A percentile compares a stretch with the other conserved stretches of the same genome.
phyloP scores from a whole-genome alignment of 2,888 invertebrate species.

The Drosophila eohydei region DNA sequence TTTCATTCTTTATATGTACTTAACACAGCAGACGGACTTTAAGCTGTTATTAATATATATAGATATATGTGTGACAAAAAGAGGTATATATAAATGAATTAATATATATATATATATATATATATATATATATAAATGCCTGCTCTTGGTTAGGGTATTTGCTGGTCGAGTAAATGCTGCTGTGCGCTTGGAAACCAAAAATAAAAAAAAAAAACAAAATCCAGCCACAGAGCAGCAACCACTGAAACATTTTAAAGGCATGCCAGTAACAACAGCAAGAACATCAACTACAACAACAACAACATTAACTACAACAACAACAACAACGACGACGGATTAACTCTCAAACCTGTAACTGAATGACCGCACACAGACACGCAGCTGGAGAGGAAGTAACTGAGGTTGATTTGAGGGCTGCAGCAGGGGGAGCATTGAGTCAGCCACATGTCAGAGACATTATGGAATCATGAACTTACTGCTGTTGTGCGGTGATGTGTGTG shows the following conservation, averaged over 20 bases:
- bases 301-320: constrained; percentile 22
- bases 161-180: neutral
- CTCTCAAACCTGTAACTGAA: constrained; percentile 64
- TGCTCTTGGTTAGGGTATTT: neutral
- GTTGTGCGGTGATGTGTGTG: constrained; percentile 41
- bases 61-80: neutral
- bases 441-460: constrained; percentile 74
- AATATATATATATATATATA: neutral
- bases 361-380: constrained; percentile 56
- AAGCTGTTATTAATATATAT: constrained; percentile 5
- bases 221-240: constrained; percentile 54
- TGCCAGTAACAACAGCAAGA: constrained; percentile 36
- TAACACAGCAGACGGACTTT: constrained; percentile 1
- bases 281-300: constrained; percentile 14
- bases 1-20: constrained; percentile 8
- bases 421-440: constrained; percentile 3
- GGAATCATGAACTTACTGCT: constrained; percentile 68
- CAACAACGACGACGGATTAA: constrained; percentile 51
- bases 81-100: too few relatives aligned
- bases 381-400: constrained; percentile 8
- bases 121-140: neutral
- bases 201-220: constrained; percentile 39
- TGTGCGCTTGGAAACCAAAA: neutral
- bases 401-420: neutral
- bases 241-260: constrained; percentile 67